These are phyloP conservation scores for Thymelicus acteon DNA, from an alignment of 2,888 invertebrate species.

Conservation along the genomic window DNA sequence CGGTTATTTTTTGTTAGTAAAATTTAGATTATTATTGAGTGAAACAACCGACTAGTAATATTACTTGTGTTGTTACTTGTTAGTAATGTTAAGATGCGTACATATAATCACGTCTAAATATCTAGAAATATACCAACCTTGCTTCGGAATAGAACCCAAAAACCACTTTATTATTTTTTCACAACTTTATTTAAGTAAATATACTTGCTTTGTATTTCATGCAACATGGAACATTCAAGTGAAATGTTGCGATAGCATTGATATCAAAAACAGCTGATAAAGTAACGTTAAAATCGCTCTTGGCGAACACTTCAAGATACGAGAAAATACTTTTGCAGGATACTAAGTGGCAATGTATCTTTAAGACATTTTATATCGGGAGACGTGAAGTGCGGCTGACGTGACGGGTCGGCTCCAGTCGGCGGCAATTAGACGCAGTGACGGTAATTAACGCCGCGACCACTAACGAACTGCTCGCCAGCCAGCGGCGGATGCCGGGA, in stretches of 20 bases:
- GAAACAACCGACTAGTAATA: not conserved
- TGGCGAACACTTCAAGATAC: not conserved
- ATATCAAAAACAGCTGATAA: constrained; percentile 1
- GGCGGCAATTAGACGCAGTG: constrained; percentile 8
- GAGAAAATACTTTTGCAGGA: not conserved
- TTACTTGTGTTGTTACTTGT: no score
- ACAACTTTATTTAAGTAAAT: no score
- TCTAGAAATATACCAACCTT: no score
- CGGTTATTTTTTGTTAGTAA: no score
- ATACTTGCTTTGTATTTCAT: no score
- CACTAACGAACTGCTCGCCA: constrained; percentile 17
- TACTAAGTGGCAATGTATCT: constrained; percentile 6
- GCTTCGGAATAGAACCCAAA: no score
- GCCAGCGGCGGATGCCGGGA: not conserved
- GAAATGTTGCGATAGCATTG: no score
- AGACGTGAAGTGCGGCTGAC: constrained; percentile 6
- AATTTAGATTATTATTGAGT: no score
- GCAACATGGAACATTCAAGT: no score
- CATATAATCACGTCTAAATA: no score
- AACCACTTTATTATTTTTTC: no score
- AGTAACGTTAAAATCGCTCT: not conserved
- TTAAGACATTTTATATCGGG: constrained; percentile 5
- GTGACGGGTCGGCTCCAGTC: not conserved
- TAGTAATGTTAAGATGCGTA: no score
- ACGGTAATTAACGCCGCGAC: constrained; percentile 21